Conservation (phyloP, 64 coral and sea anemone species). For the Stichodactyla mertensii region DNA sequence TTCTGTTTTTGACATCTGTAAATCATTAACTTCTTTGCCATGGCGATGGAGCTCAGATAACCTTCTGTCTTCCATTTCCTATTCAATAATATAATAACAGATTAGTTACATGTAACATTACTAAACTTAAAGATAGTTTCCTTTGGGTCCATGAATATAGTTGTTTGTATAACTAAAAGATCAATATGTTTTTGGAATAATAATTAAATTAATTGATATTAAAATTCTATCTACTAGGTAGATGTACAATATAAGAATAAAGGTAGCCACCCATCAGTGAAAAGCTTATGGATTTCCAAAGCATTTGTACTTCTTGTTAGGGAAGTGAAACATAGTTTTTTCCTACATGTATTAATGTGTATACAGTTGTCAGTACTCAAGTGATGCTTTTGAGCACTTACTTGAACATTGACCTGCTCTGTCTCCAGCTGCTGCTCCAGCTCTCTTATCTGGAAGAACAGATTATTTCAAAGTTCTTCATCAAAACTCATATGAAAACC, state of each 20-base stretch:
- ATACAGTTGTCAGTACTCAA: neutral
- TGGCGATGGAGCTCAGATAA: slow-evolving; percentile 58
- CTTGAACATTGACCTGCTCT: slow-evolving; percentile 42
- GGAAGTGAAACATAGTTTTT: too few species aligned
- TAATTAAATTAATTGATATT: too few species aligned
- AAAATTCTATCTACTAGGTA: too few species aligned
- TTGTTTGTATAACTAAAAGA: too few species aligned
- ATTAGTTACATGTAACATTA: neutral
- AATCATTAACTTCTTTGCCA: slow-evolving; percentile 65
- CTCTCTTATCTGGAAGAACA: slow-evolving; percentile 28
- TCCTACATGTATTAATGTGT: too few species aligned
- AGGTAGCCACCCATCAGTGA: too few species aligned
- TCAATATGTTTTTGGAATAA: too few species aligned
- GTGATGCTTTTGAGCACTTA: neutral
- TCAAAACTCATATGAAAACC: slow-evolving; percentile 4
- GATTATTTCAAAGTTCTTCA: neutral
- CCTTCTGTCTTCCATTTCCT: slow-evolving; percentile 64
- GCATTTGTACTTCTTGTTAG: too few species aligned
- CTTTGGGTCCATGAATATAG: too few species aligned
- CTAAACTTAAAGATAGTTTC: too few species aligned
- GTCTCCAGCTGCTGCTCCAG: slow-evolving; percentile 42
- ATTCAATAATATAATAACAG: neutral
- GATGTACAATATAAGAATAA: too few species aligned
- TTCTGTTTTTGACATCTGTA: slow-evolving; percentile 53
- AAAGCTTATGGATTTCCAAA: too few species aligned